Conservation (phyloP, 2,113 vertebrate species). For the Syngnathoides biaculeatus region DNA sequence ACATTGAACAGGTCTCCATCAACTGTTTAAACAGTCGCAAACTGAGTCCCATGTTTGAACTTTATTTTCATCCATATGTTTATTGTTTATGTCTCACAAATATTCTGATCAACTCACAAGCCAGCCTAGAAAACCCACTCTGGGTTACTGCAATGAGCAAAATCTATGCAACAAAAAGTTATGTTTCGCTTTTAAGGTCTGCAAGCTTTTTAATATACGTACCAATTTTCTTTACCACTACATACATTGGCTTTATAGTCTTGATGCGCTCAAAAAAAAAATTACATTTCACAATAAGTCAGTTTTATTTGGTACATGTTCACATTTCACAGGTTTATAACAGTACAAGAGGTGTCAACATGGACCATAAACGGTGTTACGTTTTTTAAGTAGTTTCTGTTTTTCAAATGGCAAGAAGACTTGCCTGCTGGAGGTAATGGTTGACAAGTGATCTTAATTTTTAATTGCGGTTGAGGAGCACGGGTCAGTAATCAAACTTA, state of each 20-base stretch:
- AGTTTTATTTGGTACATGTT: background rate
- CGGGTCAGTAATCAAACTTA: too few relatives aligned
- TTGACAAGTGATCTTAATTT: too few relatives aligned
- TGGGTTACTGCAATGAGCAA: background rate
- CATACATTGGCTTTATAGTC: background rate
- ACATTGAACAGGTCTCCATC: background rate
- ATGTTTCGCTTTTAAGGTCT: too few relatives aligned
- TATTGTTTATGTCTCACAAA: background rate
- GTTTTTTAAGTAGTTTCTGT: too few relatives aligned
- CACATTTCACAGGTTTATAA: background rate
- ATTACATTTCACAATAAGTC: background rate
- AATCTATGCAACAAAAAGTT: background rate
- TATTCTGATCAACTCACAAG: background rate
- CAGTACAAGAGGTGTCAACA: too few relatives aligned
- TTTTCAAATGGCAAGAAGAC: too few relatives aligned
- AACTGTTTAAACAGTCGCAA: background rate
- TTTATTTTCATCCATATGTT: background rate
- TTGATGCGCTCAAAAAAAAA: background rate
- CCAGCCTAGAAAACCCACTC: background rate
- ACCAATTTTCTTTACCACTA: background rate
- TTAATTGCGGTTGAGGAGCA: too few relatives aligned
- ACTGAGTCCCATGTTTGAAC: constrained; percentile 1
- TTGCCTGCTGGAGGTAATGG: too few relatives aligned
- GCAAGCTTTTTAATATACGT: too few relatives aligned
- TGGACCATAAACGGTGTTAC: too few relatives aligned